Percentiles rank a stretch among this genome's conserved stretches.
Evolutionary conservation across 2,797 vertebrate species (phyloP).

Genomic region (Phyllotis vaccarum): DNA sequence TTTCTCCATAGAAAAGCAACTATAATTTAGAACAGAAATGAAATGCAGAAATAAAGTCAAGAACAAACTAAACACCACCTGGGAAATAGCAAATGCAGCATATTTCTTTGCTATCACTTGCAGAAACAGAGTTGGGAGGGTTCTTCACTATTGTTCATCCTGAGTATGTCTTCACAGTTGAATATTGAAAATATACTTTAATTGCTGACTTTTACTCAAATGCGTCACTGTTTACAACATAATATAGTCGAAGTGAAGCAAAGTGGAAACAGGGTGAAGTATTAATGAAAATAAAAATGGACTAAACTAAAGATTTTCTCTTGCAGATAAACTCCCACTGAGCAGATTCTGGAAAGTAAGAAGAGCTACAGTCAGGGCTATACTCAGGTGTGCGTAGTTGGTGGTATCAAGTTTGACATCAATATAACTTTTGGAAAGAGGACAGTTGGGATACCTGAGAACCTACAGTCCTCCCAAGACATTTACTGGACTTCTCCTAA

Average conservation of each 20-base stretch:
- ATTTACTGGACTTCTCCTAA: neutral
- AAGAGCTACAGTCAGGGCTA: neutral
- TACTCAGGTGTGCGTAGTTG: neutral
- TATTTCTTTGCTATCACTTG: neutral
- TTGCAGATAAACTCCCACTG: neutral
- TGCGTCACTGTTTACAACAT: neutral
- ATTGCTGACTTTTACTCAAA: neutral
- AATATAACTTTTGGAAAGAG: neutral
- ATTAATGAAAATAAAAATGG: neutral
- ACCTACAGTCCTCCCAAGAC: neutral
- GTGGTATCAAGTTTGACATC: neutral
- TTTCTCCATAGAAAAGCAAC: neutral
- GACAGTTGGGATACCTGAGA: neutral
- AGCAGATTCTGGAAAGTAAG: neutral
- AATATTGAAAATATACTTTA: neutral
- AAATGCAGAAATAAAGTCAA: neutral
- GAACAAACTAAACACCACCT: neutral
- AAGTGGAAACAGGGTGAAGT: neutral
- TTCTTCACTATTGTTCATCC: neutral
- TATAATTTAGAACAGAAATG: neutral
- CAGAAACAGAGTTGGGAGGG: neutral
- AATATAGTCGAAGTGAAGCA: neutral
- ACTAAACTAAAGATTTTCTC: neutral
- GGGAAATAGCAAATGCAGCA: neutral
- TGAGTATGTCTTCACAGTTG: neutral